These are phyloP conservation scores for Lasioglossum baleicum DNA, from an alignment of 1,140 invertebrate species.

Conservation along the genomic window DNA sequence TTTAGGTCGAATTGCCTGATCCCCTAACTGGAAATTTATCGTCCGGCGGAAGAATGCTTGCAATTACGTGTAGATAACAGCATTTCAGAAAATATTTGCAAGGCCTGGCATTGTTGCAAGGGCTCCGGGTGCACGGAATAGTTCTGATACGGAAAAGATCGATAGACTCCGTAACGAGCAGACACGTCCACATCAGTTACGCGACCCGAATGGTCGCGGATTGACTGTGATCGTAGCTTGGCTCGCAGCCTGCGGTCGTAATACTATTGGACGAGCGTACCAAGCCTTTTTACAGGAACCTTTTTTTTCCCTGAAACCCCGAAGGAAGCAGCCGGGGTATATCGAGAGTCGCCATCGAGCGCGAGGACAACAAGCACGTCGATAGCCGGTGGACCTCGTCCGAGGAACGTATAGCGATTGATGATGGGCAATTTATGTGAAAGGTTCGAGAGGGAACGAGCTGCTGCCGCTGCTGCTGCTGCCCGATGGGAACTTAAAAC, in stretches of 20 bases:
- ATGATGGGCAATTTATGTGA: slow-evolving; percentile 22
- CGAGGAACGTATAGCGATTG: background rate
- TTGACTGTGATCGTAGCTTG: slow-evolving; percentile 43
- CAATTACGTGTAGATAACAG: background rate
- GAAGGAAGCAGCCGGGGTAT: background rate
- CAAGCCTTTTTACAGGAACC: background rate
- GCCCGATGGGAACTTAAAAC: background rate
- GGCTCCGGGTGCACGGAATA: no score
- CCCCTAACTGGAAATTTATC: background rate
- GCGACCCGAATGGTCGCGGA: slow-evolving; percentile 26
- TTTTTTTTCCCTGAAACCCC: background rate
- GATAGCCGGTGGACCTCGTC: background rate
- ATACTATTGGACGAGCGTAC: slow-evolving; percentile 7
- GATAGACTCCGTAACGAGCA: background rate
- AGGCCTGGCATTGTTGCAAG: background rate
- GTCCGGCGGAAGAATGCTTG: background rate
- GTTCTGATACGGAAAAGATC: slow-evolving; percentile 19
- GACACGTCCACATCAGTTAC: slow-evolving; percentile 22
- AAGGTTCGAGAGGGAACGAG: background rate
- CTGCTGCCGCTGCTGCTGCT: no score
- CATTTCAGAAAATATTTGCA: background rate
- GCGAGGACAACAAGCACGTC: slow-evolving; percentile 11
- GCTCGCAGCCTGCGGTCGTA: slow-evolving; percentile 20
- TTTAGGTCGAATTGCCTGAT: background rate
- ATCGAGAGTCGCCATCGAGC: background rate